Evolutionary conservation across 1,140 invertebrate genomes (phyloP).

Genomic region (Heliconius melpomene): DNA sequence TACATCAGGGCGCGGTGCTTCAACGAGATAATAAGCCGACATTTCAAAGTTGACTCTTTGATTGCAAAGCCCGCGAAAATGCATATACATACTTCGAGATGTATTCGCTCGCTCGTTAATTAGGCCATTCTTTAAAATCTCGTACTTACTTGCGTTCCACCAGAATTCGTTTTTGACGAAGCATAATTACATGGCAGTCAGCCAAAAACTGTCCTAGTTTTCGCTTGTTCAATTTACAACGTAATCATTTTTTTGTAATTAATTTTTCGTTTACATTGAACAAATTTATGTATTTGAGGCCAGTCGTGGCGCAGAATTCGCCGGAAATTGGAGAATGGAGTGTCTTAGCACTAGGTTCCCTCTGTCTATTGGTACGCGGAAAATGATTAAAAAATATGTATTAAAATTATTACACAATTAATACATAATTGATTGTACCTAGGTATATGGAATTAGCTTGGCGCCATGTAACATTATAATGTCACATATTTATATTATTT

Average conservation of each 20-base stretch:
- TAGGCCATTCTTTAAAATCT: slow-evolving; percentile 32
- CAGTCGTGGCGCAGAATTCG: too few species aligned
- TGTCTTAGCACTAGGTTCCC: too few species aligned
- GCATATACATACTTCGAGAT: slow-evolving; percentile 20
- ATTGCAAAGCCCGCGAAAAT: slow-evolving; percentile 20
- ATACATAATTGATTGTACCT: background rate
- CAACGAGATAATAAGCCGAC: slow-evolving; percentile 24
- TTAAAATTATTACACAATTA: background rate
- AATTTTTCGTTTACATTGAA: background rate
- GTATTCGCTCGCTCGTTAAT: slow-evolving; percentile 27
- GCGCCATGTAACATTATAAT: slow-evolving; percentile 2
- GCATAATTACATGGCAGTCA: slow-evolving; percentile 36
- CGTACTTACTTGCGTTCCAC: slow-evolving; percentile 15
- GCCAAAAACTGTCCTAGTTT: slow-evolving; percentile 37
- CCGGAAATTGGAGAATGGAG: too few species aligned
- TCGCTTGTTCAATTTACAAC: background rate
- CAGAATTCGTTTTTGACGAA: slow-evolving; percentile 26
- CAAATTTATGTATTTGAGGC: background rate
- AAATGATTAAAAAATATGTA: too few species aligned
- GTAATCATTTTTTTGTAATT: slow-evolving; percentile 13
- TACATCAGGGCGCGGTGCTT: slow-evolving; percentile 18
- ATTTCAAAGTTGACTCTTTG: slow-evolving; percentile 28
- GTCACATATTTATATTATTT: background rate
- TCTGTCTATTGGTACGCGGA: too few species aligned
- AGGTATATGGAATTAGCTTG: background rate